Base-by-base conservation (phyloP, 2,888 invertebrate species). In the Dorcus hopei region DNA sequence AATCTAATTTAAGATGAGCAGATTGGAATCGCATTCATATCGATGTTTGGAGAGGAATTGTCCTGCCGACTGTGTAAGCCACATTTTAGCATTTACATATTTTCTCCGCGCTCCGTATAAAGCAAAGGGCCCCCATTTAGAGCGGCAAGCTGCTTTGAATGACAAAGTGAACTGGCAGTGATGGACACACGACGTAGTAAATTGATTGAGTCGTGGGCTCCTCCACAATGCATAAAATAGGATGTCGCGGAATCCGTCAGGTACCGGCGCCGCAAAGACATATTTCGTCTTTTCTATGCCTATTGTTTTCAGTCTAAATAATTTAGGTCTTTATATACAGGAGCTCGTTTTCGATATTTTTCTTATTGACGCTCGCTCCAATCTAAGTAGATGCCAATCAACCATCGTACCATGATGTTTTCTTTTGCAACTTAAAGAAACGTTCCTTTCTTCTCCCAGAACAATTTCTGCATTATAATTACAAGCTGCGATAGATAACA, bases 241-340 rank as follows among this genome's bases (percentile, higher is more conserved):
- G 14, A 54, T 54, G 54, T 54, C 54, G 47, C 26, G 16, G 47
- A 19, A 54, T 45, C 41, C 56, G 56, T 56, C 56, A 56, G 11
- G 23, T 45, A 38, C 9, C 50, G 56, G 56, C 56, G 56, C 56
- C 51, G 45, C 41, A 45, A 43, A 56, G 56, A 56, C 56, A 43
- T 56, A 56, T 56, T 56, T 56, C 51, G 56, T 51, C 56, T 56
- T 50, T 56, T 51, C 45, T 38, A 38, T 54, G 14, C 42, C 50
- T 42, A 51, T 56, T 56, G 56, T 56, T 45, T 45, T 14, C 16
- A 45, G 14, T 23, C n/a, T 45, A 45, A 16, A 33, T 33, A 33
- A 33, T 33, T 33, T 33, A 33, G 26, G 26, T 33, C 26, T 33
- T 33, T 33, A 33, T 33, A 2, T 3, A 19, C 26, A 7, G 26